Conservation (phyloP, 2,113 vertebrate genomes). For the Hylia prasina region DNA sequence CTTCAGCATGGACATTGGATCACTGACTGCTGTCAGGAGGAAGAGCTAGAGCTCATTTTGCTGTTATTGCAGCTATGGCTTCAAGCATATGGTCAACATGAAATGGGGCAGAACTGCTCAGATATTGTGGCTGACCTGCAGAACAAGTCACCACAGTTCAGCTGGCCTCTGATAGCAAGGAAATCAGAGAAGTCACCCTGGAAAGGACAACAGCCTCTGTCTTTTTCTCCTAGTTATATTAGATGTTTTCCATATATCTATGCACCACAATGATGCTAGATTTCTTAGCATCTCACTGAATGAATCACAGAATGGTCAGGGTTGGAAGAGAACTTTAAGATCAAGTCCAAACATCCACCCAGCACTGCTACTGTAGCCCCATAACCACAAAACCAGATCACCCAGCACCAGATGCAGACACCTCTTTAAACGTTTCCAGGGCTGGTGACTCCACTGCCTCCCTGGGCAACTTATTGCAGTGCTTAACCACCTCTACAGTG, state of each 20-base stretch:
- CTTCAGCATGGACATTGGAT: background rate
- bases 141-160: background rate
- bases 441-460: background rate
- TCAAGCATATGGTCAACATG: background rate
- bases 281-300: background rate
- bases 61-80: background rate
- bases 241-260: background rate
- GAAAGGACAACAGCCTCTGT: background rate
- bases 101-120: background rate
- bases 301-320: background rate
- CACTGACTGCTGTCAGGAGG: background rate
- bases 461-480: background rate
- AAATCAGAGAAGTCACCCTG: background rate
- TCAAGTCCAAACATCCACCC: background rate
- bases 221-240: background rate
- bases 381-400: background rate
- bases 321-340: background rate
- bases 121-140: background rate
- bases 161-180: background rate
- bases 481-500: background rate
- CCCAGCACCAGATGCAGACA: background rate
- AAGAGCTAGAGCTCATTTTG: background rate
- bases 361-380: background rate
- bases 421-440: background rate
- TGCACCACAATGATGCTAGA: background rate